Evolutionary conservation across 2,888 invertebrate species (phyloP), one percentile per base, ranked within the genome.

Genomic region (Lingula anatina): DNA sequence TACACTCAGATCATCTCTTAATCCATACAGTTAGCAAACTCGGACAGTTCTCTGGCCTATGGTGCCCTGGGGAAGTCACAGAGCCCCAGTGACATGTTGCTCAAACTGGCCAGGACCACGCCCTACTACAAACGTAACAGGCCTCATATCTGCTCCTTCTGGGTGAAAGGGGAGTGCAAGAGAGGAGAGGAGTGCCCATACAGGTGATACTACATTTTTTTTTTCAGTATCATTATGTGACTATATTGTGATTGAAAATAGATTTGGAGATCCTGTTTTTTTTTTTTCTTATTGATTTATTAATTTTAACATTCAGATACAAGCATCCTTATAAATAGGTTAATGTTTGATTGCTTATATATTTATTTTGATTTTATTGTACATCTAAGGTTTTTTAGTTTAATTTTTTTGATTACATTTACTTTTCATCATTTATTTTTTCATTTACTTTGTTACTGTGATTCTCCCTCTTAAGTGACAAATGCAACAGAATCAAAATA

Each of bases 81-180:
- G 68, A 87, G 65, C 83, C 88, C 55, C 83, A 78, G 88, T 60
- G 92, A 92, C 68, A 81, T 94, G 64, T 76, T 95, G 51, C 82
- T 90, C 79, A 87, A 93, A 62, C 79, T 95, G 62, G 94, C 94
- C 0, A 81, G 94, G 46, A 93, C 92, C 3, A 88, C 90, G 40
- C 95, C 95, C 0, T 96, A 95, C 76, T 95, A 96, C 76, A 93
- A 94, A 73, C 81, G 95, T 48, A 95, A 95, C 71, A 82, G 92
- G 61, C 93, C 95, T 0, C 95, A 95, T 78, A 92, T 95, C 45
- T 95, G 95, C 76, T 93, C 93, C 0, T 96, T 95, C 78, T 95
- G 93, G 90, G 94, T 95, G n/a, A 96, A 95, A 80, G 95, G 94
- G 2, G 94, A 95, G 76, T 95, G 95, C 74, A 85, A 91, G 68